Evolutionary conservation across 2,888 invertebrate species (phyloP).

Genomic region (Linnaemya tessellans): DNA sequence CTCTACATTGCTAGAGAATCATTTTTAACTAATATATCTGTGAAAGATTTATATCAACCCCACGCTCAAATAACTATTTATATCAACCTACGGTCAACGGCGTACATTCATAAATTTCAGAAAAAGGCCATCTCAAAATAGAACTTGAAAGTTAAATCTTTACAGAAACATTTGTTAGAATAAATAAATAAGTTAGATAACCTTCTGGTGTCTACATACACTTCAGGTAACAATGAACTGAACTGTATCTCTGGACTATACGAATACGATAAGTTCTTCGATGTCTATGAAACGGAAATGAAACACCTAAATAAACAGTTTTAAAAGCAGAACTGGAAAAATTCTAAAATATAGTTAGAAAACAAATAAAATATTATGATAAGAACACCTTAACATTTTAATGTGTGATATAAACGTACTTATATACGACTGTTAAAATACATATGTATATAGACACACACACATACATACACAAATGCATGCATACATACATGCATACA

Average conservation of each 20-base stretch:
- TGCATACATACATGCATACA: neutral
- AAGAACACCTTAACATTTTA: constrained; percentile 59
- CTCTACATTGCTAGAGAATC: no score
- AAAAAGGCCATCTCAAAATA: no score
- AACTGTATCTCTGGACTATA: constrained; percentile 55
- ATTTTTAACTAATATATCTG: no score
- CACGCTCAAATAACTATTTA: no score
- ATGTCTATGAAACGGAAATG: constrained; percentile 79
- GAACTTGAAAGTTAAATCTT: neutral
- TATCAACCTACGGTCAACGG: no score
- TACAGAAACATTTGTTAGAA: constrained; percentile 10
- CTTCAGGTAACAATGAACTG: constrained; percentile 25
- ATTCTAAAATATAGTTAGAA: constrained; percentile 60
- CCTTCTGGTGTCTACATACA: neutral
- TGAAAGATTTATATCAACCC: no score
- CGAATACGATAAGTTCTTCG: constrained; percentile 26
- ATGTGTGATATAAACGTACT: neutral
- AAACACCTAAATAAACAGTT: constrained; percentile 81
- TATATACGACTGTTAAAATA: neutral
- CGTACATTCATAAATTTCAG: no score
- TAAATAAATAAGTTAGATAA: constrained; percentile 41
- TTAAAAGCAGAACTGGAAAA: constrained; percentile 44
- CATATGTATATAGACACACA: constrained; percentile 11
- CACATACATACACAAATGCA: neutral
- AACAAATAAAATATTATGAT: constrained; percentile 67